Evolutionary conservation across 1,140 invertebrate species (phyloP), one percentile per base, ranked within the genome.

Genomic region (Whitmania pigra): DNA sequence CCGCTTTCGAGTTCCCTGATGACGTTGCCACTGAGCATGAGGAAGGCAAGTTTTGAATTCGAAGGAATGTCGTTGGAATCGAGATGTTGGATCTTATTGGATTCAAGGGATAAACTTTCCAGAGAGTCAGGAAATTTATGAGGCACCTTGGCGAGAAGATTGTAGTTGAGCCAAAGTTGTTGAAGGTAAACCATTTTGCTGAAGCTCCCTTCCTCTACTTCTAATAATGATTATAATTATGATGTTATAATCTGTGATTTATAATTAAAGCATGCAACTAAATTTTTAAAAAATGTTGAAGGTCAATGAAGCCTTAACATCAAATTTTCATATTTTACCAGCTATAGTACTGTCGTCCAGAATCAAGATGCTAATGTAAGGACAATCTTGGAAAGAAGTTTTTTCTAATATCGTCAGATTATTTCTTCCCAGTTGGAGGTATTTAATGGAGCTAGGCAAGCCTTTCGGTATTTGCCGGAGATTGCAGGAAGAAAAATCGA

Each of bases 341-440:
- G 80, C 81, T 31, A 94, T 85, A 71, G 85, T 83, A 77, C 93
- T 94, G 63, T 88, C 85, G 22, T 89, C 89, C 53, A 94, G 86
- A 77, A 91, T 89, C 49, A 95, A 78, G 20, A 89, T 85, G 73
- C 88, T 88, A 15, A 94, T 79, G 31, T 93, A 81, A 0, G 90
- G 90, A 80, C 92, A 94, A 73, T 89, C 90, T 77, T 93, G 90
- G 67, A 94, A 84, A 77, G 93, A 90, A 20, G 90, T 90, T 76
- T 89, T 87, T 55, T 87, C 85, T 25, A 95, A 87, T 0, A 85
- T 82, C 67, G 84, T 86, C 57, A 91, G 84, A 76, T 85, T 86
- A 78, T 94, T 94, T 20, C 88, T 87, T 0, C 88, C 85, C 0
- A 93, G 80, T 60, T 87, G 86, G 22, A 95, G 82, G 73, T 88